Evolutionary conservation across 2,113 vertebrate genomes (phyloP).

Genomic region (Axis porcinus): DNA sequence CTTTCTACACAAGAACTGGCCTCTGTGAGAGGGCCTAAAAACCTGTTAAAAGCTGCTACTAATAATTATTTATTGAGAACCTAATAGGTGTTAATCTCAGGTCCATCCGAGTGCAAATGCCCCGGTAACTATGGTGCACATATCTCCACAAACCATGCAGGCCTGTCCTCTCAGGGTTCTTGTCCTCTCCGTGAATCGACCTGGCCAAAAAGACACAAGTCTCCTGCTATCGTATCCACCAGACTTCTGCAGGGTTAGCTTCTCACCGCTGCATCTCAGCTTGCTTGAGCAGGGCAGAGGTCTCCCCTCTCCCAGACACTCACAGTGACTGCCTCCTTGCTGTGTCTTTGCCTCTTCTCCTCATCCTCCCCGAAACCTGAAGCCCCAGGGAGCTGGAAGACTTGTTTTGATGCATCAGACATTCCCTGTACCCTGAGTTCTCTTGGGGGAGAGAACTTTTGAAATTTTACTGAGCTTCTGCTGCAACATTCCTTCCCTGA

Average conservation of each 20-base stretch:
- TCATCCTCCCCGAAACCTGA: neutral
- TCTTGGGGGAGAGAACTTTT: neutral
- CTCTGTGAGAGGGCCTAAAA: neutral
- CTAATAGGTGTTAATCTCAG: neutral
- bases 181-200: neutral
- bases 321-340: neutral
- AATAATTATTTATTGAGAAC: neutral
- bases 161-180: neutral
- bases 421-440: neutral
- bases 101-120: neutral
- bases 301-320: neutral
- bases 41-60: neutral
- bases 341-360: neutral
- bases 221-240: neutral
- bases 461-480: slow-evolving; percentile 1
- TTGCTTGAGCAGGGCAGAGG: fast-evolving
- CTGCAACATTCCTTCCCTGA: slow-evolving; percentile 10
- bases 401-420: neutral
- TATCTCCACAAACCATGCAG: neutral
- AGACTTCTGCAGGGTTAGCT: neutral
- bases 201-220: neutral
- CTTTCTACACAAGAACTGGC: neutral
- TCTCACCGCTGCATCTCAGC: neutral
- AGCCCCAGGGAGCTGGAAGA: neutral
- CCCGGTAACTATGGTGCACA: neutral